Base-by-base conservation (phyloP, 2,888 invertebrate species). In the Eugnorisma glareosa region DNA sequence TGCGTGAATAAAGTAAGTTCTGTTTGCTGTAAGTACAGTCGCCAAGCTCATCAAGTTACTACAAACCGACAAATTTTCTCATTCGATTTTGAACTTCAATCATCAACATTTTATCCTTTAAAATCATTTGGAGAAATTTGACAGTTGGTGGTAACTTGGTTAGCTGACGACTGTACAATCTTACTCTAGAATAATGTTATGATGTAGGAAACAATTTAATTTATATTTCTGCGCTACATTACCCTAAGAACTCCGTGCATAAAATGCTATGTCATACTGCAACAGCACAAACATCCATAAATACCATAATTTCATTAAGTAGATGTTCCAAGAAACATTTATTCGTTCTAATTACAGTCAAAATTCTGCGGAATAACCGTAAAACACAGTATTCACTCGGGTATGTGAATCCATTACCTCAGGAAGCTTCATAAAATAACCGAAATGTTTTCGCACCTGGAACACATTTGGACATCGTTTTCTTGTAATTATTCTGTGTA, bases 371-470 rank as follows among this genome's bases (percentile, higher is more conserved):
- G 77, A 84, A 77, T 76, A 81, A 75, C 77, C 69, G 63, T 82
- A 80, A 80, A 75, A 81, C 48, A 74, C 59, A 75, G 76, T 73
- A 81, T 83, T 78, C 75, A 78, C 54, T 51, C 28, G 67, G 67
- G 78, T 85, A 85, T 79, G 84, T 77, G 85, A 79, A 83, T 82
- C 79, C 88, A 88, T 88, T 88, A 88, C 77, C 78, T 79, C 72
- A 71, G 75, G 67, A 73, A 84, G 81, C 83, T 83, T 86, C 82
- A 81, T 88, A 91, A 89, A 91, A 83, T 84, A 85, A 85, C 86
- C 85, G 67, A 87, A 89, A 90, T 87, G 84, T 86, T 88, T 90
- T 90, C 85, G 81, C 89, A 90, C 89, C 88, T 88, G 88, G 82
- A 86, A 81, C 87, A 86, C 89, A 86, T 87, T 88, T 82, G 79